phyloP scores from a whole-genome alignment of 2,888 invertebrate species.

The Aplocera efformata region DNA sequence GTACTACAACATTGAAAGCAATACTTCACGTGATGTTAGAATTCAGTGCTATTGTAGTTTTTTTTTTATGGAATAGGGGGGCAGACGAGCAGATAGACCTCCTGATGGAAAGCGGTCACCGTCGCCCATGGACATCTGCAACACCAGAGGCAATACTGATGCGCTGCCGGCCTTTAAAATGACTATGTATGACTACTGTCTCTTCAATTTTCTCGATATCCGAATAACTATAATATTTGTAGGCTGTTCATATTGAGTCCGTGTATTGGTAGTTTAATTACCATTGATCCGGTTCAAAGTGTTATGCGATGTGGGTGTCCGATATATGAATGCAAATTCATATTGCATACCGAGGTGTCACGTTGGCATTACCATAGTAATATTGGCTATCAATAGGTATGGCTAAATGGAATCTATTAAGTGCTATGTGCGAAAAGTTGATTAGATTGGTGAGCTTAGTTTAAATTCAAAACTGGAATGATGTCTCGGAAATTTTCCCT shows the following conservation, averaged over 20 bases:
- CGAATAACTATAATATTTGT: constrained; percentile 49
- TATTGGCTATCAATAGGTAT: constrained; percentile 21
- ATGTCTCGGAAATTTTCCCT: too few relatives aligned
- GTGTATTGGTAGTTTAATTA: constrained; percentile 79
- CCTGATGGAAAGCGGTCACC: too few relatives aligned
- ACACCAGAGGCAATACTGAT: too few relatives aligned
- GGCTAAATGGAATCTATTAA: constrained; percentile 18
- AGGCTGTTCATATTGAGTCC: constrained; percentile 67
- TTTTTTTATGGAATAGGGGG: too few relatives aligned
- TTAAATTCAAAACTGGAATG: too few relatives aligned
- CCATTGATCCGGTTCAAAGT: constrained; percentile 68
- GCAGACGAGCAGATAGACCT: too few relatives aligned
- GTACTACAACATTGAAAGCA: too few relatives aligned
- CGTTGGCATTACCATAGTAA: constrained; percentile 51
- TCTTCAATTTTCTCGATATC: constrained; percentile 42
- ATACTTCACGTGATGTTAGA: too few relatives aligned
- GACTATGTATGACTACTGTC: too few relatives aligned
- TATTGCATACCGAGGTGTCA: constrained; percentile 40
- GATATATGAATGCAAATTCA: constrained; percentile 68
- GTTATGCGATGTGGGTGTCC: constrained; percentile 77
- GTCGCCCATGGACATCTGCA: too few relatives aligned
- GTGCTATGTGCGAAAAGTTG: constrained; percentile 9
- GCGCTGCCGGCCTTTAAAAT: too few relatives aligned
- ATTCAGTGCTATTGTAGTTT: too few relatives aligned
- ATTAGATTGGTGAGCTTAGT: constrained; percentile 12